A percentile compares a stretch with the other conserved stretches of the same genome.
These are phyloP conservation scores for Aphelocoma coerulescens DNA, from an alignment of 2,113 vertebrate genomes.

Conservation along the genomic window DNA sequence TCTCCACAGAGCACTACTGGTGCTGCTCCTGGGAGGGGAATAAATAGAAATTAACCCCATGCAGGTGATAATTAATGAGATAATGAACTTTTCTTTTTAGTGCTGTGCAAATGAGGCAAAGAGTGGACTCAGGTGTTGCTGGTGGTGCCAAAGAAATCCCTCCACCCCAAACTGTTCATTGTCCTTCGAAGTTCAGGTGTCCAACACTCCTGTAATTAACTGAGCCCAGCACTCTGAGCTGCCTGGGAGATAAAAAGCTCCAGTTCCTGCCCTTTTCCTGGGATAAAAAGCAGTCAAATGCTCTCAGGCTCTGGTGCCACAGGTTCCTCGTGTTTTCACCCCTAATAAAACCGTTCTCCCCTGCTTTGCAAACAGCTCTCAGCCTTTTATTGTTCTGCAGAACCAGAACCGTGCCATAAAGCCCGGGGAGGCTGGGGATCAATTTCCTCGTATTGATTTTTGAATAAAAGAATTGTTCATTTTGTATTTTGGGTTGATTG, in stretches of 20 bases:
- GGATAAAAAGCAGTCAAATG: not conserved
- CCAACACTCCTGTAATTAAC: not conserved
- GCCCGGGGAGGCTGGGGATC: not conserved
- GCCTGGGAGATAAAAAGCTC: not conserved
- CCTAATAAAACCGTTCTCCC: not conserved
- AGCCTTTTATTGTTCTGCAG: not conserved
- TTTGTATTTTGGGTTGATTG: not conserved
- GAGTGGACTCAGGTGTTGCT: not conserved
- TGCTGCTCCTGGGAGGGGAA: not conserved
- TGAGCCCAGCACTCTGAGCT: not conserved
- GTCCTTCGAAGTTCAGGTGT: not conserved
- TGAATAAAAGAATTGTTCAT: slow-evolving; percentile 8
- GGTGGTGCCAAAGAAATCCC: not conserved
- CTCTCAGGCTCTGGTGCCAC: not conserved
- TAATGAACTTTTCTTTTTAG: fast-evolving
- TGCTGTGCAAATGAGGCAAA: not conserved
- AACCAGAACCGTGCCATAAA: not conserved
- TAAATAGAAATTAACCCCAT: not conserved
- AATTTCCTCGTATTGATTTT: slow-evolving; percentile 43
- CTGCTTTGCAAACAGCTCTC: not conserved
- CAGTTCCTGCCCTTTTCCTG: not conserved
- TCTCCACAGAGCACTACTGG: fast-evolving
- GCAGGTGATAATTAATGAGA: not conserved
- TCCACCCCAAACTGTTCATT: not conserved
- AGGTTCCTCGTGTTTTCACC: not conserved